These are phyloP conservation scores for Notodonta dromedarius DNA, from an alignment of 2,888 invertebrate species.

Conservation along the genomic window DNA sequence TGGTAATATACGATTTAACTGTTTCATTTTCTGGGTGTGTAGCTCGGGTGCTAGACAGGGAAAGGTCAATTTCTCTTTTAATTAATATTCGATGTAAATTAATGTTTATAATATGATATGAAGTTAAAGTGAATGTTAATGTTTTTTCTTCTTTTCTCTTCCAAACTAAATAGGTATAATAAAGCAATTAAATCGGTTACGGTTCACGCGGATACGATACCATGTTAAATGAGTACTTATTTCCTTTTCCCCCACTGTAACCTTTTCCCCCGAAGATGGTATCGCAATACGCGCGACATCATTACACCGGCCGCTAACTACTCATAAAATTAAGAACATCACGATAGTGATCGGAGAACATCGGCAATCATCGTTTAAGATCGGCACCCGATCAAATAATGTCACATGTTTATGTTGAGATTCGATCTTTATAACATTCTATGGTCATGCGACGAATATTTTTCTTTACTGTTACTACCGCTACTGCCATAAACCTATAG, in stretches of 20 bases:
- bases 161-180: not conserved
- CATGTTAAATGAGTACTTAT: no score
- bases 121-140: no score
- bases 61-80: conserved; percentile 2
- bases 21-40: conserved; percentile 9
- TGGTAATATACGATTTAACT: conserved; percentile 30
- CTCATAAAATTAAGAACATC: conserved; percentile 61
- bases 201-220: no score
- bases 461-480: conserved; percentile 42
- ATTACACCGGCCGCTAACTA: conserved; percentile 51
- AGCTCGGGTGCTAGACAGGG: not conserved
- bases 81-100: not conserved
- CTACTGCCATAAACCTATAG: conserved; percentile 39
- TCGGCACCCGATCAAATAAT: conserved; percentile 66
- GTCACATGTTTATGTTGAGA: conserved; percentile 66
- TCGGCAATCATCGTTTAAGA: conserved; percentile 58
- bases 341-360: conserved; percentile 58
- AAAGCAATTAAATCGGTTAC: not conserved
- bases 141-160: not conserved
- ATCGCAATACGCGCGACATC: conserved; percentile 25
- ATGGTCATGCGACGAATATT: conserved; percentile 44
- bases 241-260: conserved; percentile 1
- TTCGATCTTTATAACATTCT: conserved; percentile 57
- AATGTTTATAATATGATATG: no score
- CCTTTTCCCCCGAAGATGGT: conserved; percentile 8